phyloP scores from a whole-genome alignment of 64 coral and sea anemone genomes.

The Porites australiensis region DNA sequence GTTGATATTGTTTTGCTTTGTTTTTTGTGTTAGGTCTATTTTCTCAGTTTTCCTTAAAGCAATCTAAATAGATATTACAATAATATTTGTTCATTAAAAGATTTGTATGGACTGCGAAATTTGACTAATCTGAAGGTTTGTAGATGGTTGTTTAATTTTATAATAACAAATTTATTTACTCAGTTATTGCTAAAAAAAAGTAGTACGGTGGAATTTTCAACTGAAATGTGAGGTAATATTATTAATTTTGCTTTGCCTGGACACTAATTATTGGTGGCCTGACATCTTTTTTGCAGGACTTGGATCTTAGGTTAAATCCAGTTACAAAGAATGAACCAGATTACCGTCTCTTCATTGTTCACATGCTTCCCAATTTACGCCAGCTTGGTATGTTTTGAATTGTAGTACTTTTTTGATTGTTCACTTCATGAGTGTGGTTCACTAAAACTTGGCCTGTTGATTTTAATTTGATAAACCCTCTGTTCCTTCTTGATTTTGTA shows the following conservation, averaged over 20 bases:
- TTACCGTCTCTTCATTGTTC: constrained; percentile 88
- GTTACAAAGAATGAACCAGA: constrained; percentile 98
- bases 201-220: too few species aligned
- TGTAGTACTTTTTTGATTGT: not conserved
- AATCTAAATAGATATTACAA: constrained; percentile 90
- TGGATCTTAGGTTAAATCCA: constrained; percentile 95
- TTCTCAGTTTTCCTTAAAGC: constrained; percentile 33
- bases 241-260: not conserved
- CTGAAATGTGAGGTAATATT: not conserved
- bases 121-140: constrained; percentile 92
- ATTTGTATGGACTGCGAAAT: constrained; percentile 76
- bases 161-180: too few species aligned
- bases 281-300: constrained; percentile 63
- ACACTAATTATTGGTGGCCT: not conserved
- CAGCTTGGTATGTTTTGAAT: constrained; percentile 76
- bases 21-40: not conserved
- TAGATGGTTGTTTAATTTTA: not conserved
- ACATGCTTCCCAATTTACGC: constrained; percentile 86
- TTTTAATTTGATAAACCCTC: too few species aligned
- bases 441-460: too few species aligned
- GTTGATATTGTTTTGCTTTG: too few species aligned
- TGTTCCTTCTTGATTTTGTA: too few species aligned
- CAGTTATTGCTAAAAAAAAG: too few species aligned
- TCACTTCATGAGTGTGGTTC: too few species aligned
- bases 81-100: constrained; percentile 87